Evolutionary conservation across 2,797 vertebrate genomes (phyloP), one percentile per base, ranked within the genome.

Genomic region (Clamator glandarius): DNA sequence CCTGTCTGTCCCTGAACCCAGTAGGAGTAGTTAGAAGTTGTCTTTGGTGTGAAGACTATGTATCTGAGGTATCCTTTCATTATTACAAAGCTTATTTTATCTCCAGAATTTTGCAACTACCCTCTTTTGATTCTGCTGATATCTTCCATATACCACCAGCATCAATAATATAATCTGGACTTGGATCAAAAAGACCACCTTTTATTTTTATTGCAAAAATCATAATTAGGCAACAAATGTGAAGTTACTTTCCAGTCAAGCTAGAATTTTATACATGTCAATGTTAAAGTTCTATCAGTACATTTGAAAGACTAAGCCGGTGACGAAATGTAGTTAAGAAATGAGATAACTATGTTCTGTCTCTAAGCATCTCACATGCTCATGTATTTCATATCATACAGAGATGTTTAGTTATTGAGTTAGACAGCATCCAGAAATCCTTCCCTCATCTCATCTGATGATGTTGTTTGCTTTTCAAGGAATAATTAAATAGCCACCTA

Each of bases 1-100:
- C 72, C 87, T 94, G 90, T 94, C 92, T 96, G 93, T 92, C 74
- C 42, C 80, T 63, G 70, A 89, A 87, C 72, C 89, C 87, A 80
- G 54, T 44, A 72, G 64, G 23, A 73, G 51, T 23, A 93, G 69
- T 77, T 19, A 84, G 50, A 17, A 86, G 50, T 33, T 64, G 36
- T 92, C 92, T 88, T 91, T 70, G 50, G 52, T 10, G 0, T 55
- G 55, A 95, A 70, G 15, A 46, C 39, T 24, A 31, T 64, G 66
- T 87, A 26, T 21, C 70, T 57, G 39, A 82, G 29, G 42, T 39
- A 64, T 33, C 13, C 8, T 64, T 77, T 90, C 54, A 81, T 58
- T 79, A 68, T 78, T 36, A 46, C 25, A 68, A 62, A 83, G 16
- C 25, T 59, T 48, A 5, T 26, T 58, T 66, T 9, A n/a, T 35